Base-by-base conservation (phyloP, 2,113 vertebrate species). In the Chaenocephalus aceratus region DNA sequence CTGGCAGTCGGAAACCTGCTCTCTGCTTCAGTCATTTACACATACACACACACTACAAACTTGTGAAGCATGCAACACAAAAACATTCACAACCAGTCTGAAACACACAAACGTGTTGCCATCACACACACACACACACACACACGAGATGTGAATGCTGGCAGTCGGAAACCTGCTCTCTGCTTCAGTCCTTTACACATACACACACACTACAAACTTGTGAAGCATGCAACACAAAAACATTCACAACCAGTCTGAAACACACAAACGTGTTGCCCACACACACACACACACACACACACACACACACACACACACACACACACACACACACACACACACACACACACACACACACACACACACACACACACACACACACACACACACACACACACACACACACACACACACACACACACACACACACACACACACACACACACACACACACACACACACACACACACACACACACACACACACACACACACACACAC, bases 361-460 rank as follows among this genome's bases (percentile, higher is more conserved):
- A 80, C 26, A 60, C 58, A 67, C 59, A 56, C 30, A 4, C 30
- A 78, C 45, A 64, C n/a, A 45, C 46, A 41, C 26, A 41, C 10
- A 80, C 11, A 49, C 70, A 16, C 62, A 53, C 23, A 80, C 26
- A 60, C 58, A 67, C 59, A 56, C 30, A 4, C 30, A 78, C 45
- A 64, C n/a, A 45, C 46, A 41, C 26, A 41, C 10, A 80, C 11
- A 49, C 70, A 16, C 62, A 53, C 23, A 80, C 30, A 4, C 30
- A 78, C 45, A 64, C n/a, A 45, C 46, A 41, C 26, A 41, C 10
- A 80, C 11, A 49, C 70, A 16, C 62, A 53, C 23, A 80, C 26
- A 60, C 58, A 67, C 59, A 56, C 30, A 4, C 30, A 78, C 45
- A 64, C n/a, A 45, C 46, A 41, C 26, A 41, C 10, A 80, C 11